Evolutionary conservation across 2,113 vertebrate species (phyloP).

Genomic region (Lampris incognitus): DNA sequence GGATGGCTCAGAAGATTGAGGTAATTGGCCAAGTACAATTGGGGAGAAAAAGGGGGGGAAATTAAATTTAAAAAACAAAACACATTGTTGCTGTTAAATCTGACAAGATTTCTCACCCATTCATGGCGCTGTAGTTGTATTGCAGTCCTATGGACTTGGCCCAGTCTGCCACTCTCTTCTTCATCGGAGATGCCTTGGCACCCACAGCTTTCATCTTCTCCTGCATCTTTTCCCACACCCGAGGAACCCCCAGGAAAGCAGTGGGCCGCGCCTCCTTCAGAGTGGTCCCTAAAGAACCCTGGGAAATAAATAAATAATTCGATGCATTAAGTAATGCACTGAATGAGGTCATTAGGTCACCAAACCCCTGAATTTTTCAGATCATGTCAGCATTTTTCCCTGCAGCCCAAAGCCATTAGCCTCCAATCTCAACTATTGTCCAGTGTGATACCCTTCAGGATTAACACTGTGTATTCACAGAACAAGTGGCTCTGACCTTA

Average conservation of each 20-base stretch:
- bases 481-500: constrained; percentile 71
- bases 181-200: constrained; percentile 72
- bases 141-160: constrained; percentile 81
- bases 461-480: no score
- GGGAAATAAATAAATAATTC: background rate
- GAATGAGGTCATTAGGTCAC: no score
- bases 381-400: background rate
- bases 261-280: constrained; percentile 76
- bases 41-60: no score
- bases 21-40: no score
- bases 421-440: no score
- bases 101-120: constrained; percentile 63
- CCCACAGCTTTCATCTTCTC: constrained; percentile 78
- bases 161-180: constrained; percentile 73
- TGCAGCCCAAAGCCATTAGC: no score
- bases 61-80: no score
- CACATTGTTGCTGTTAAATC: background rate
- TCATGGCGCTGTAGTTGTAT: constrained; percentile 81
- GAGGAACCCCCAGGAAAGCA: constrained; percentile 79
- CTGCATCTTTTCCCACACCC: constrained; percentile 87
- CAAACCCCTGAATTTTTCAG: no score
- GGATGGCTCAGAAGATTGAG: no score
- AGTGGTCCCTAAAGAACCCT: constrained; percentile 80
- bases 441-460: no score
- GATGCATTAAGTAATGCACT: no score